Conservation (phyloP, 2,888 invertebrate genomes). For the Hypomecis atomaria region DNA sequence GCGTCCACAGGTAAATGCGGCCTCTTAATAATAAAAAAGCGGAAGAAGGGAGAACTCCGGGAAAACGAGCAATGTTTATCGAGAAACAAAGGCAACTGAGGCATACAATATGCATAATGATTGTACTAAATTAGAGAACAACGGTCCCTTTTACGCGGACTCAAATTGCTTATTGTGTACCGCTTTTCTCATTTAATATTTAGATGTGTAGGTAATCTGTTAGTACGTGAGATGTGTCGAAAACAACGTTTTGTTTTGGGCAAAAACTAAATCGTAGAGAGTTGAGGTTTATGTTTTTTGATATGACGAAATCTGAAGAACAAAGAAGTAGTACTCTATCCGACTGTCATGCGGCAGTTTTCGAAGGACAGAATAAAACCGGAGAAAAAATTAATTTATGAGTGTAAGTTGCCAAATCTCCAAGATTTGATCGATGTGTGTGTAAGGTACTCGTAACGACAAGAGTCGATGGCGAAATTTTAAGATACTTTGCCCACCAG, state of each 20-base stretch:
- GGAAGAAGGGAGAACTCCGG: slow-evolving; percentile 66
- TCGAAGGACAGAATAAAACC: too few species aligned
- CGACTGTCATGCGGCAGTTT: too few species aligned
- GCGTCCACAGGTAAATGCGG: slow-evolving; percentile 69
- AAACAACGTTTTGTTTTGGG: background rate
- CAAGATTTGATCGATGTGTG: too few species aligned
- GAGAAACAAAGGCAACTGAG: slow-evolving; percentile 74
- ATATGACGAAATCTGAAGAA: too few species aligned
- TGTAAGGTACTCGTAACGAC: too few species aligned
- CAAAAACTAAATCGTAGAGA: background rate
- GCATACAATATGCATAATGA: slow-evolving; percentile 80
- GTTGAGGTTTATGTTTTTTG: too few species aligned
- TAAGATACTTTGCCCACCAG: too few species aligned
- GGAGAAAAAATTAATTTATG: too few species aligned
- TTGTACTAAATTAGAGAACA: slow-evolving; percentile 78
- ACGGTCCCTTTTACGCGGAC: slow-evolving; percentile 66
- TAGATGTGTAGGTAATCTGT: slow-evolving; percentile 26
- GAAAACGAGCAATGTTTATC: slow-evolving; percentile 75
- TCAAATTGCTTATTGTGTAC: slow-evolving; percentile 74
- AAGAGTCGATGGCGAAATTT: too few species aligned
- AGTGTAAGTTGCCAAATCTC: too few species aligned
- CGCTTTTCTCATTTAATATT: slow-evolving; percentile 54
- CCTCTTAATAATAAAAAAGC: slow-evolving; percentile 75
- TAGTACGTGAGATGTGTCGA: slow-evolving; percentile 1
- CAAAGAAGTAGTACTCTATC: too few species aligned